Conservation (phyloP, 2,113 vertebrate genomes). For the Alosa alosa region DNA sequence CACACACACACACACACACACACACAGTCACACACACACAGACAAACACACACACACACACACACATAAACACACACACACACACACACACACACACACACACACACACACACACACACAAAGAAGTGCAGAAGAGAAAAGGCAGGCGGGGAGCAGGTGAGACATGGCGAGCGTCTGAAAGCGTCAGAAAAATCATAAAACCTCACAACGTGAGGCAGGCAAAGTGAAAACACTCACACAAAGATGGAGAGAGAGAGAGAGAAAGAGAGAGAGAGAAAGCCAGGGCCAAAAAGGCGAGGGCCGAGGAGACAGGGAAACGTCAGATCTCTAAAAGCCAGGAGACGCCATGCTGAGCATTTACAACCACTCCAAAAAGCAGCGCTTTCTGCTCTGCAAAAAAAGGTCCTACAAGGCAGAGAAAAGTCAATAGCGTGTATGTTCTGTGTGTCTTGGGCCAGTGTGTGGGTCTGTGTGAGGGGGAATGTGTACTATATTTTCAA, state of each 20-base stretch:
- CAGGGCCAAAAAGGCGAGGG: neutral
- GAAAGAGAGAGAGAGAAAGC: neutral
- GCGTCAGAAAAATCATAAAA: neutral
- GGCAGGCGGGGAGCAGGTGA: neutral
- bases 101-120: too few species aligned
- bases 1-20: too few species aligned
- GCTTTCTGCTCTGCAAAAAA: neutral
- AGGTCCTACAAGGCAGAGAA: constrained; percentile 18
- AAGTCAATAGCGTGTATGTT: too few species aligned
- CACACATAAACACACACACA: too few species aligned
- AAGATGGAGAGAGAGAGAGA: neutral
- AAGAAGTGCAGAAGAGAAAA: neutral
- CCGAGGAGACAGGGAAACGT: neutral
- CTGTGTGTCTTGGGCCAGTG: too few species aligned
- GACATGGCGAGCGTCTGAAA: neutral
- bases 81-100: too few species aligned
- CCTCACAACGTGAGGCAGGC: neutral
- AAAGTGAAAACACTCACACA: neutral
- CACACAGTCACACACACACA: too few species aligned
- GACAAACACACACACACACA: too few species aligned
- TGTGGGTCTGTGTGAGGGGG: neutral
- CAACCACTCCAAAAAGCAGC: neutral
- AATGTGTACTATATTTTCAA: neutral
- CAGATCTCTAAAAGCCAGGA: neutral
- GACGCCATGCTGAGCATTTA: neutral